Conservation (phyloP, 2,113 vertebrate genomes). For the Scatophagus argus region DNA sequence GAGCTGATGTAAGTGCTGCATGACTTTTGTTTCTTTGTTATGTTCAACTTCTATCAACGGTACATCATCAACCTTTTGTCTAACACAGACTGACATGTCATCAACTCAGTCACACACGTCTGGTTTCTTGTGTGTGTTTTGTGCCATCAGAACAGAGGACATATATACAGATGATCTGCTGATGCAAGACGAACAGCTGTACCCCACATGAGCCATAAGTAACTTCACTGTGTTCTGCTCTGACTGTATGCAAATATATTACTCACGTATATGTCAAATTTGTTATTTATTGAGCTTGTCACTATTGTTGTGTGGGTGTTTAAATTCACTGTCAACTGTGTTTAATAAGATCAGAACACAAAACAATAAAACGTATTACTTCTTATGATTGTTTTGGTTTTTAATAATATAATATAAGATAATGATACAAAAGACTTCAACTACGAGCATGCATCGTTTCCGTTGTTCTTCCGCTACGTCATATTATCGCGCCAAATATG, state of each 20-base stretch:
- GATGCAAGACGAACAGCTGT: conserved; percentile 22
- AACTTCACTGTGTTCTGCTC: not conserved
- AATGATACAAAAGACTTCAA: conserved; percentile 30
- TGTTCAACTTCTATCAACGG: too few relatives aligned
- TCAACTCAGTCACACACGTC: not conserved
- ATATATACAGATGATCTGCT: conserved; percentile 35
- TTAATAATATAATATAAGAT: not conserved
- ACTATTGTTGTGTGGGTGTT: not conserved
- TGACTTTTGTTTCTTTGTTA: not conserved
- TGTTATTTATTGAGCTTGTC: not conserved
- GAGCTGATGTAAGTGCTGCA: conserved; percentile 61
- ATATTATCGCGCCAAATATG: conserved; percentile 5
- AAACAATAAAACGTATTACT: not conserved
- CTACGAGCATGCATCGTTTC: conserved; percentile 51
- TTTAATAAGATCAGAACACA: not conserved
- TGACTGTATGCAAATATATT: not conserved
- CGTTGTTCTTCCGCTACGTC: not conserved
- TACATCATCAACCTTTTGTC: not conserved
- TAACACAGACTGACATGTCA: not conserved
- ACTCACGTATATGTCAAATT: not conserved
- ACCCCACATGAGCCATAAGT: conserved; percentile 19
- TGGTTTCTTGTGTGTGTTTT: not conserved
- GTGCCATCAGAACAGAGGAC: conserved; percentile 53
- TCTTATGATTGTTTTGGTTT: not conserved
- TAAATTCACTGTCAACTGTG: not conserved